Evolutionary conservation across 2,888 invertebrate genomes (phyloP).

Genomic region (Tipula vernalis): DNA sequence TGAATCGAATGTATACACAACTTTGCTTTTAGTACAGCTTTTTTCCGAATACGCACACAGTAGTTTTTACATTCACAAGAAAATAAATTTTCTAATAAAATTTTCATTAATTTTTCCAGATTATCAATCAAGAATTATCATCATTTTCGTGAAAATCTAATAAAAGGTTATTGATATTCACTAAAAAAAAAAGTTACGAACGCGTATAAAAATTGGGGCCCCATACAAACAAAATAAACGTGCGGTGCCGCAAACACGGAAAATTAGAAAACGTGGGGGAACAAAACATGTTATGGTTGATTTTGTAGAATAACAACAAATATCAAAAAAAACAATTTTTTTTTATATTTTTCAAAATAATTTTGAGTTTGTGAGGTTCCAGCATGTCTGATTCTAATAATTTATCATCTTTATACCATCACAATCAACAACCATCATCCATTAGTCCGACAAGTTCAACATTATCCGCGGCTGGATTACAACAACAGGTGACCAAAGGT

Average conservation of each 20-base stretch:
- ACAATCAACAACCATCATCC: background rate
- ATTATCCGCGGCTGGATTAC: background rate
- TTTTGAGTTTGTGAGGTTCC: background rate
- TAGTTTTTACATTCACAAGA: background rate
- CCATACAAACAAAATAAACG: background rate
- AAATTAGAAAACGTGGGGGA: background rate
- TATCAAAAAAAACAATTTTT: background rate
- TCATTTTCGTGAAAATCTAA: background rate
- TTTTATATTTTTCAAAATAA: no score
- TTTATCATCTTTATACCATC: background rate
- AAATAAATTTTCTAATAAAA: background rate
- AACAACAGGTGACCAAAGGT: background rate
- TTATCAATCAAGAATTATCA: background rate
- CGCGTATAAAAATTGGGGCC: background rate
- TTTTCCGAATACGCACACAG: background rate
- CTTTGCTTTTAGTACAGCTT: background rate
- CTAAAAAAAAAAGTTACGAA: background rate
- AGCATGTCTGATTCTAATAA: background rate
- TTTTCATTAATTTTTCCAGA: constrained; percentile 4
- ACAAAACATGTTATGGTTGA: background rate
- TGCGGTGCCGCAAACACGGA: background rate
- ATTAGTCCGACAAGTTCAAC: background rate
- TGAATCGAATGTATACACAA: background rate
- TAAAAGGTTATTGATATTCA: background rate
- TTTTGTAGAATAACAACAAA: background rate